These are phyloP conservation scores for Chaenogobius annularis DNA, from an alignment of 2,113 vertebrate genomes.

Conservation along the genomic window DNA sequence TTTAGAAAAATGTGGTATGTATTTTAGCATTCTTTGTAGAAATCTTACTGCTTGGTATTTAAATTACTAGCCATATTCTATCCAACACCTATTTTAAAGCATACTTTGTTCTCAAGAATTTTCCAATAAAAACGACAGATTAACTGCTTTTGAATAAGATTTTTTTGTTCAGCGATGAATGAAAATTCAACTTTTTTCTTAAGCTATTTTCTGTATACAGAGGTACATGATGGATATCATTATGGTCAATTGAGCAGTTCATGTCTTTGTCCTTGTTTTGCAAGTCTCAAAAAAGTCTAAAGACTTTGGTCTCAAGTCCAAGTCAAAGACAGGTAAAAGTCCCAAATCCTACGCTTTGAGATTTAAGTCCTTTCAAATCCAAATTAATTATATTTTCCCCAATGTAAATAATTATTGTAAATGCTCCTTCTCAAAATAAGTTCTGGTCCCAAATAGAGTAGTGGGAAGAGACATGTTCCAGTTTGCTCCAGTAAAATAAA, in stretches of 20 bases:
- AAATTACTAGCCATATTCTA: slow-evolving; percentile 76
- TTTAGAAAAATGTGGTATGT: slow-evolving; percentile 71
- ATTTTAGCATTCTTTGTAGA: slow-evolving; percentile 73
- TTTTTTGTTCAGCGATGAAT: background rate
- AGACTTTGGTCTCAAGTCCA: too few species aligned
- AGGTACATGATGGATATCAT: background rate
- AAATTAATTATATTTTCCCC: too few species aligned
- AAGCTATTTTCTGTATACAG: background rate
- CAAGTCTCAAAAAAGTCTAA: too few species aligned
- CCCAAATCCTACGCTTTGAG: too few species aligned
- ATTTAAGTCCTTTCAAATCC: too few species aligned
- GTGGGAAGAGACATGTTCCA: too few species aligned
- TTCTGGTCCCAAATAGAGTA: too few species aligned
- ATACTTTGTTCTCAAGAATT: slow-evolving; percentile 70
- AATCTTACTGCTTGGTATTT: slow-evolving; percentile 70
- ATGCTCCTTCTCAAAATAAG: too few species aligned
- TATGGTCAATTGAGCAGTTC: background rate
- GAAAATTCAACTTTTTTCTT: background rate
- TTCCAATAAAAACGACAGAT: slow-evolving; percentile 68
- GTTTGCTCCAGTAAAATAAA: too few species aligned
- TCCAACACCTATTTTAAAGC: slow-evolving; percentile 71
- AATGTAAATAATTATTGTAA: too few species aligned
- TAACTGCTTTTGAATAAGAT: background rate
- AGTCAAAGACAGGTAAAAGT: too few species aligned
- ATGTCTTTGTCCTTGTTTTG: too few species aligned